Percentiles rank a stretch among this genome's conserved stretches.
These are phyloP conservation scores for Tenthredo mesomela DNA, from an alignment of 2,888 invertebrate genomes.

Conservation along the genomic window DNA sequence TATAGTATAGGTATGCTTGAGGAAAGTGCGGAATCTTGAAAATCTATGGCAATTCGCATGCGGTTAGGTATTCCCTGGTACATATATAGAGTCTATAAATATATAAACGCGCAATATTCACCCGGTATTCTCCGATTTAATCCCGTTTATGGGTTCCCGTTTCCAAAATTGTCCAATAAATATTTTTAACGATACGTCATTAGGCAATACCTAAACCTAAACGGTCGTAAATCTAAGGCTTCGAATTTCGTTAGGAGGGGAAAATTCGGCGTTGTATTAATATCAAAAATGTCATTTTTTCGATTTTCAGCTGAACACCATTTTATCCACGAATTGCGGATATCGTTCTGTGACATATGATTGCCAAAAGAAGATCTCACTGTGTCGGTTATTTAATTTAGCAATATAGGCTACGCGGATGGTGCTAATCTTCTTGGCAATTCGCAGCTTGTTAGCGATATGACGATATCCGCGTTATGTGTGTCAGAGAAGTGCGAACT, in stretches of 20 bases:
- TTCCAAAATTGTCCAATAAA: conserved; percentile 66
- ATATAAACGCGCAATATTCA: conserved; percentile 5
- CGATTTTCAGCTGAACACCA: too few species aligned
- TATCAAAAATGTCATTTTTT: not conserved
- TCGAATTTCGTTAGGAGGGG: not conserved
- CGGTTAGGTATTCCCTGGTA: not conserved
- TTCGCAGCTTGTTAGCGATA: conserved; percentile 23
- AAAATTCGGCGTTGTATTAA: not conserved
- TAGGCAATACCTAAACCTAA: conserved; percentile 61
- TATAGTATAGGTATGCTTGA: not conserved
- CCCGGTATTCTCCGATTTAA: conserved; percentile 55
- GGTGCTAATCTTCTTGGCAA: conserved; percentile 32
- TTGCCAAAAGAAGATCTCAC: not conserved
- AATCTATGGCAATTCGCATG: not conserved
- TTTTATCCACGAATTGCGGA: too few species aligned
- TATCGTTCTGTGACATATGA: too few species aligned
- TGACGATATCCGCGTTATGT: not conserved
- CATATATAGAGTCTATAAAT: conserved; percentile 7
- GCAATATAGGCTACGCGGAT: not conserved
- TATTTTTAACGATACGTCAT: conserved; percentile 69
- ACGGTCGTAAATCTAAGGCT: conserved; percentile 47
- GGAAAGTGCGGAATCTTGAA: not conserved
- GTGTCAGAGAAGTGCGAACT: conserved; percentile 30
- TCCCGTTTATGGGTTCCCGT: conserved; percentile 63
- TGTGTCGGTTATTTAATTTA: conserved; percentile 16